Percentiles rank a stretch among this genome's conserved stretches.
Evolutionary conservation across 2,113 vertebrate species (phyloP).

Genomic region (Hypomesus transpacificus): DNA sequence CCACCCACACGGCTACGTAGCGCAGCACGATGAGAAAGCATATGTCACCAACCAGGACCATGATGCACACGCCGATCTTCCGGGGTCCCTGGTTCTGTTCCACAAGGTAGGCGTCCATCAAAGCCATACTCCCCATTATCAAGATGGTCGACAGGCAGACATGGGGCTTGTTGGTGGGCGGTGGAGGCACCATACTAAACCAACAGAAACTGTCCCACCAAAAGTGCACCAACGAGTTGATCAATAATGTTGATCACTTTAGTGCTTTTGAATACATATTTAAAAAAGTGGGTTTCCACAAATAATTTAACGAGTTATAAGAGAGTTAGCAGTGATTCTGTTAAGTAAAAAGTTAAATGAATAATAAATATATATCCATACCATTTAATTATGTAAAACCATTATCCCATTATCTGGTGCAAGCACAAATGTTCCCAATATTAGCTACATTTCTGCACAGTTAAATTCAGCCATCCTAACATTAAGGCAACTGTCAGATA

Average conservation of each 20-base stretch:
- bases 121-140: constrained; percentile 52
- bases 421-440: no score
- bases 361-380: no score
- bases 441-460: no score
- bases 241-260: no score
- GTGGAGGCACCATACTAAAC: constrained; percentile 43
- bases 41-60: constrained; percentile 50
- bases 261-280: no score
- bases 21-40: constrained; percentile 51
- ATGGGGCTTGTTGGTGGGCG: constrained; percentile 45
- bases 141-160: constrained; percentile 49
- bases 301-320: neutral
- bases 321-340: neutral
- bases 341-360: no score
- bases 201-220: neutral
- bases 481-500: neutral
- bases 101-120: constrained; percentile 51
- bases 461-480: neutral
- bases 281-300: neutral
- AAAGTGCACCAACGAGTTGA: neutral
- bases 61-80: constrained; percentile 50
- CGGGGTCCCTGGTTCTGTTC: constrained; percentile 48
- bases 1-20: constrained; percentile 52
- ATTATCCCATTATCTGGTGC: no score
- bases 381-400: no score